A percentile compares a stretch with the other conserved stretches of the same genome.
Evolutionary conservation across 2,797 vertebrate species (phyloP).

Genomic region (Peromyscus aztecus): DNA sequence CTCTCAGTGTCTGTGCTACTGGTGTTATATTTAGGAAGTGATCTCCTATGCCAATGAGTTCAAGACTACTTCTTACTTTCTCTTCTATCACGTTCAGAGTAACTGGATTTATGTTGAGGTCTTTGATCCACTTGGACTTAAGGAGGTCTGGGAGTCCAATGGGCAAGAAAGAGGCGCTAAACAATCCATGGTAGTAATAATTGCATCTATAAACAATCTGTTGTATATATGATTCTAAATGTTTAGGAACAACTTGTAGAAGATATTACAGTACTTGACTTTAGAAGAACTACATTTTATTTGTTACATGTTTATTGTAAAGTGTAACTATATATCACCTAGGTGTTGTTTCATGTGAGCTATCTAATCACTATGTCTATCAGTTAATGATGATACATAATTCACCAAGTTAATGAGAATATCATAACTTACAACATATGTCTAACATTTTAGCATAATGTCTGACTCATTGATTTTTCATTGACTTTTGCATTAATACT

Average conservation of each 20-base stretch:
- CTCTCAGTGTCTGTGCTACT: no score
- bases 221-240: not conserved
- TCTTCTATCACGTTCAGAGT: no score
- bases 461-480: not conserved
- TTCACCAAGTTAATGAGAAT: not conserved
- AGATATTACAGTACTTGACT: not conserved
- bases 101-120: no score
- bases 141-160: no score
- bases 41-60: no score
- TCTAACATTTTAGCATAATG: not conserved
- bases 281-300: not conserved
- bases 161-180: not conserved
- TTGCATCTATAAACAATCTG: not conserved
- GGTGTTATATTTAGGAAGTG: no score
- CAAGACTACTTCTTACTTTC: no score
- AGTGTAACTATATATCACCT: not conserved
- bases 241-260: not conserved
- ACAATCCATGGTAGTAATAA: not conserved
- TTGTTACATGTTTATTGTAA: not conserved
- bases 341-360: no score
- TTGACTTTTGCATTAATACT: not conserved
- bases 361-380: not conserved
- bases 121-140: no score
- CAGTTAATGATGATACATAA: not conserved
- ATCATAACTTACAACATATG: not conserved